Conservation (phyloP, 2,797 vertebrate genomes). For the Protosalanx chinensis region DNA sequence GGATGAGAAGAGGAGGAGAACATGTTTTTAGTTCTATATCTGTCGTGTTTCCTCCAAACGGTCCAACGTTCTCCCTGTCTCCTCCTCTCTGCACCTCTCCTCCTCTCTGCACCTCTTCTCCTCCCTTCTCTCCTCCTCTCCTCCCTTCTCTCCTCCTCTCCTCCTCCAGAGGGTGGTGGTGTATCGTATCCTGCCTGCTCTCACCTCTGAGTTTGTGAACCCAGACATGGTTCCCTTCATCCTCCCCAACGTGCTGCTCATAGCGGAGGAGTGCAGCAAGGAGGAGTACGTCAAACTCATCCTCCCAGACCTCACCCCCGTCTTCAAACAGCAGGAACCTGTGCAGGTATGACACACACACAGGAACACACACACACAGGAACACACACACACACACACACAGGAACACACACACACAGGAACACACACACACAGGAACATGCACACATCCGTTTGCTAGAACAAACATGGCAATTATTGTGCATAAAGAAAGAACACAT, state of each 20-base stretch:
- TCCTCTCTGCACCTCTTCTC: background rate
- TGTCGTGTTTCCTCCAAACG: background rate
- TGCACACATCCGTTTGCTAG: background rate
- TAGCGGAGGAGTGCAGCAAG: constrained; percentile 97
- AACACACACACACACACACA: background rate
- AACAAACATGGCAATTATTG: background rate
- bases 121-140: background rate
- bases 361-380: background rate
- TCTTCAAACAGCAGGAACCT: constrained; percentile 97
- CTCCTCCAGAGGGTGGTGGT: constrained; percentile 85
- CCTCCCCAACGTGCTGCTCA: constrained; percentile 93
- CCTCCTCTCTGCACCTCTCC: no score
- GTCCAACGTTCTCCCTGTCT: no score
- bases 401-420: no score
- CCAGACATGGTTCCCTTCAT: constrained; percentile 99
- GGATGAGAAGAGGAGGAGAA: background rate
- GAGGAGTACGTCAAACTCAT: constrained; percentile 92
- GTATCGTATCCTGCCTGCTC: constrained; percentile 87
- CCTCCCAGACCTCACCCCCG: constrained; percentile 91
- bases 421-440: no score
- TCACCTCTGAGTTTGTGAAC: constrained; percentile 95
- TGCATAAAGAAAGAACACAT: background rate
- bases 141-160: background rate
- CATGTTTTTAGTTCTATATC: background rate
- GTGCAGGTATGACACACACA: constrained; percentile 86